Evolutionary conservation across 1,140 invertebrate species (phyloP).

Genomic region (Euura lappo): DNA sequence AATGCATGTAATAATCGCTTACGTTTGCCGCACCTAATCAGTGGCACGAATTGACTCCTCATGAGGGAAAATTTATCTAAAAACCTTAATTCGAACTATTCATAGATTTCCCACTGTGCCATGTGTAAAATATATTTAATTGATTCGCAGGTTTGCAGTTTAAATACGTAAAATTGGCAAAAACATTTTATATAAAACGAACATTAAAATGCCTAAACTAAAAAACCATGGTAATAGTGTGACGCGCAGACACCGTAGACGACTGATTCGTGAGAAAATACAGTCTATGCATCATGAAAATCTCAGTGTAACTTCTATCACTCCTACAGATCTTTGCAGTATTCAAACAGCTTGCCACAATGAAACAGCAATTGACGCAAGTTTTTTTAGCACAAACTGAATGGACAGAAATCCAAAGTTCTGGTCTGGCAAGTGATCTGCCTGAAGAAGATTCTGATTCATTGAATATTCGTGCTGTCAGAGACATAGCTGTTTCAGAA

Average conservation of each 20-base stretch:
- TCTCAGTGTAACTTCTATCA: background rate
- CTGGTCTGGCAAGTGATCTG: background rate
- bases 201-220: background rate
- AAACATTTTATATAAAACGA: background rate
- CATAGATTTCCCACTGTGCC: background rate
- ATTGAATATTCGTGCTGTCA: background rate
- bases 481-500: no score
- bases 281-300: background rate
- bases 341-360: background rate
- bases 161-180: background rate
- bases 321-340: background rate
- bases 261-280: background rate
- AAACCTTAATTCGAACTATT: background rate
- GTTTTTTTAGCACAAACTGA: background rate
- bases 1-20: background rate
- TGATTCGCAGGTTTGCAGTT: background rate
- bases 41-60: background rate
- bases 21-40: background rate
- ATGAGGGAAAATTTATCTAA: background rate
- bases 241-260: background rate
- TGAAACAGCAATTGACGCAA: background rate
- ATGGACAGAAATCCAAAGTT: background rate
- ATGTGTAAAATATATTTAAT: background rate
- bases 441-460: background rate
- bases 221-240: conserved; percentile 1